Percentiles rank a stretch among this genome's conserved stretches.
These are phyloP conservation scores for Callorhinus ursinus DNA, from an alignment of 2,113 vertebrate genomes.

Conservation along the genomic window DNA sequence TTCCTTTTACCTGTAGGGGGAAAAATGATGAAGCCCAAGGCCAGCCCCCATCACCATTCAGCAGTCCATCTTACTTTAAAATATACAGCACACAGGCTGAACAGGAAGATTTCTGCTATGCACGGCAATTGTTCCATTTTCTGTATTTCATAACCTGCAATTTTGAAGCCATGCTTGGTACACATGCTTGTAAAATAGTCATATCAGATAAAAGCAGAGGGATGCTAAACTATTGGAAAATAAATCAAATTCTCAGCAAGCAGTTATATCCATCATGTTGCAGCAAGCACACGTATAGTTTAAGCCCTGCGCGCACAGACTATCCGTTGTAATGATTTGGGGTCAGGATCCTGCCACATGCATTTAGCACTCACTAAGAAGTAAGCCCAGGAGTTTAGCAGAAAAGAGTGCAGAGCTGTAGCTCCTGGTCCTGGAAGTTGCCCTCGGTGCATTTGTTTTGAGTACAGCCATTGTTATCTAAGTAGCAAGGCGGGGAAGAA, in stretches of 20 bases:
- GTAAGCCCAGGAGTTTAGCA: conserved; percentile 23
- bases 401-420: background rate
- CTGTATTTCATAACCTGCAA: conserved; percentile 77
- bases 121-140: conserved; percentile 82
- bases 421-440: conserved; percentile 46
- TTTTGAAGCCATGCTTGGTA: conserved; percentile 82
- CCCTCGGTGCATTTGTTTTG: conserved; percentile 1
- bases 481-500: conserved; percentile 59
- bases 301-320: conserved; percentile 64
- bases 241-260: conserved; percentile 78
- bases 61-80: conserved; percentile 73
- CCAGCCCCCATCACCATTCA: conserved; percentile 79
- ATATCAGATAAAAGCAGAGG: conserved; percentile 79
- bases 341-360: conserved; percentile 67
- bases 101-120: conserved; percentile 80
- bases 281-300: conserved; percentile 52
- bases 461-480: conserved; percentile 24
- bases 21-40: conserved; percentile 79
- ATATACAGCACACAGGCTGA: conserved; percentile 62
- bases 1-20: conserved; percentile 76
- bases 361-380: conserved; percentile 66
- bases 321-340: conserved; percentile 70
- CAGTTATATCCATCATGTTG: conserved; percentile 63
- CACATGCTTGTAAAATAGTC: conserved; percentile 78
- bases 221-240: conserved; percentile 73